These are phyloP conservation scores for Orthosia gracilis DNA, from an alignment of 2,888 invertebrate species.

Conservation along the genomic window DNA sequence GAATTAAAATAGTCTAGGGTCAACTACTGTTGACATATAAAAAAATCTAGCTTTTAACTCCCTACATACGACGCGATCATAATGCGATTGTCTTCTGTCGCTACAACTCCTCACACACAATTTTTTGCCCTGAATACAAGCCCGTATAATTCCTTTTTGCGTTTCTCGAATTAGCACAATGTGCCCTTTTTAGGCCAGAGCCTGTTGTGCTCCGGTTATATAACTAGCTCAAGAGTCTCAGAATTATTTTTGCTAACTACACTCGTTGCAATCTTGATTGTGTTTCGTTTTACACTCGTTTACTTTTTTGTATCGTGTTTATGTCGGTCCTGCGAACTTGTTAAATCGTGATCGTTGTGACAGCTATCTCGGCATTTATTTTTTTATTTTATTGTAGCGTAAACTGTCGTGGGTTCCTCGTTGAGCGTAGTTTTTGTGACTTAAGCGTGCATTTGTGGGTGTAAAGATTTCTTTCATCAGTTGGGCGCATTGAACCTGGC, in stretches of 20 bases:
- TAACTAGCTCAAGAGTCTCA: slow-evolving; percentile 45
- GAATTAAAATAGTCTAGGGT: slow-evolving; percentile 3
- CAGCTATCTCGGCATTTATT: slow-evolving; percentile 61
- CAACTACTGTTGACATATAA: slow-evolving; percentile 14
- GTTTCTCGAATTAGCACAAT: slow-evolving; percentile 51
- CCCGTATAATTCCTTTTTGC: slow-evolving; percentile 50
- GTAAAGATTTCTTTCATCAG: slow-evolving; percentile 39
- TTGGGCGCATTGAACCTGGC: slow-evolving; percentile 53
- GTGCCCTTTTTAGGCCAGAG: slow-evolving; percentile 40
- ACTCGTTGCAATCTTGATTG: slow-evolving; percentile 66
- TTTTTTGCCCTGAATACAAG: slow-evolving; percentile 55
- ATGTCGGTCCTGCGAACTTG: slow-evolving; percentile 58
- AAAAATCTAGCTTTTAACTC: slow-evolving; percentile 47
- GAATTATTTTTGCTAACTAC: slow-evolving; percentile 49
- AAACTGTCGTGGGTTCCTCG: slow-evolving; percentile 20
- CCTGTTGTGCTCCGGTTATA: slow-evolving; percentile 44
- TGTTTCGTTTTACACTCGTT: slow-evolving; percentile 58
- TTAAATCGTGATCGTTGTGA: slow-evolving; percentile 63
- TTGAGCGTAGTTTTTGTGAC: slow-evolving; percentile 42
- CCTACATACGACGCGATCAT: slow-evolving; percentile 48
- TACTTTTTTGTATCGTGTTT: slow-evolving; percentile 57
- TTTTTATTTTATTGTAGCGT: slow-evolving; percentile 43
- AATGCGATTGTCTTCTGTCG: slow-evolving; percentile 62
- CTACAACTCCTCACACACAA: slow-evolving; percentile 38
- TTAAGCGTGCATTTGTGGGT: slow-evolving; percentile 51